phyloP scores from a whole-genome alignment of 2,888 invertebrate genomes.

The Lacanobia wlatinum region DNA sequence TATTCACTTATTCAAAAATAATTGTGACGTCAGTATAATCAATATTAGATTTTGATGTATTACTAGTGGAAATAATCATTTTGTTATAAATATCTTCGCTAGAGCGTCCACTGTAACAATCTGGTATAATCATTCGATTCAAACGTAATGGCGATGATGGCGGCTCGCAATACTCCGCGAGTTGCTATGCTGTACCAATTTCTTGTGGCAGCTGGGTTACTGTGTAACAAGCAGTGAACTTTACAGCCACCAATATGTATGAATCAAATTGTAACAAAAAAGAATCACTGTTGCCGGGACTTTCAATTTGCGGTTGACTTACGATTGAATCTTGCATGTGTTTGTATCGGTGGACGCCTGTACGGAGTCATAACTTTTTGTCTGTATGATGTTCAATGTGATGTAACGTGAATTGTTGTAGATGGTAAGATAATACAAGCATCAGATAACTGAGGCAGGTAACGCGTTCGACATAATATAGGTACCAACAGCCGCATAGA shows the following conservation, averaged over 20 bases:
- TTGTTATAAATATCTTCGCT: constrained; percentile 41
- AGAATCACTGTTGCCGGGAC: neutral
- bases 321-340: constrained; percentile 21
- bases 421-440: constrained; percentile 65
- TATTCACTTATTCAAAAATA: constrained; percentile 49
- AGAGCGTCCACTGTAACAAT: constrained; percentile 26
- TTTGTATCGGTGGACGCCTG: constrained; percentile 41
- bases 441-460: constrained; percentile 57
- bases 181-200: too few species aligned
- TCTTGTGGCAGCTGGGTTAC: too few species aligned
- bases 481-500: neutral
- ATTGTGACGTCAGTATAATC: constrained; percentile 45
- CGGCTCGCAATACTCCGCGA: too few species aligned
- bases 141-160: neutral
- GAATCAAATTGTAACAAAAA: neutral
- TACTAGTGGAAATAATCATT: constrained; percentile 43
- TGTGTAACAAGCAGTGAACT: neutral
- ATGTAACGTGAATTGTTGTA: constrained; percentile 69
- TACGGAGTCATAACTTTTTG: constrained; percentile 58
- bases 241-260: neutral
- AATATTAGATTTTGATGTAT: constrained; percentile 49
- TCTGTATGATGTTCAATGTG: constrained; percentile 67
- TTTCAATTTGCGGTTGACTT: neutral
- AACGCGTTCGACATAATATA: neutral
- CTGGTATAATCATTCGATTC: neutral